Evolutionary conservation across 2,797 vertebrate species (phyloP).

Genomic region (Echeneis naucrates): DNA sequence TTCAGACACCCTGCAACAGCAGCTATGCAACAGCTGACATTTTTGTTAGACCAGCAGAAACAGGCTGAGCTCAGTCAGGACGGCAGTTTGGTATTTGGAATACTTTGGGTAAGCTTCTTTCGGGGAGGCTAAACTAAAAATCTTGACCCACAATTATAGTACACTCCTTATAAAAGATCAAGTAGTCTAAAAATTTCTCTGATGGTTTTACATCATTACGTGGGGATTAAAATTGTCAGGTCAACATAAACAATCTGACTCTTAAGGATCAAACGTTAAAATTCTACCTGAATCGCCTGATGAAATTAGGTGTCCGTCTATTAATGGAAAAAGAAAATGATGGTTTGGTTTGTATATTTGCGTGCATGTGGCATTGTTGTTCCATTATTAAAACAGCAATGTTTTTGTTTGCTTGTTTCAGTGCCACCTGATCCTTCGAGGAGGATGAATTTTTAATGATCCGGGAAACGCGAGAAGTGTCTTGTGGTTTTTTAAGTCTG

Average conservation of each 20-base stretch:
- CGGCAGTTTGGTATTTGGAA: slow-evolving; percentile 34
- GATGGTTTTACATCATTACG: slow-evolving; percentile 1
- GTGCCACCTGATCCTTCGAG: slow-evolving; percentile 72
- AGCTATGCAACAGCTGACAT: slow-evolving; percentile 35
- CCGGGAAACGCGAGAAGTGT: slow-evolving; percentile 72
- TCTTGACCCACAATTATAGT: slow-evolving; percentile 21
- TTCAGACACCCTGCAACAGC: slow-evolving; percentile 28
- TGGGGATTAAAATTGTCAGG: background rate
- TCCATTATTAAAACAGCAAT: slow-evolving; percentile 78
- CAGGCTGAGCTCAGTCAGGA: slow-evolving; percentile 31
- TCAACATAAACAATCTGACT: background rate
- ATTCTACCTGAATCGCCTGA: background rate
- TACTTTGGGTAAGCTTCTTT: slow-evolving; percentile 46
- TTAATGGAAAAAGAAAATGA: slow-evolving; percentile 18
- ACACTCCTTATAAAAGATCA: slow-evolving; percentile 16
- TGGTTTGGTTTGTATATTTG: slow-evolving; percentile 25
- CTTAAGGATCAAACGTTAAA: background rate
- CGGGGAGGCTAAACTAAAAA: slow-evolving; percentile 15
- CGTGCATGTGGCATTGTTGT: slow-evolving; percentile 30
- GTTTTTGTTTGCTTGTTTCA: slow-evolving; percentile 81
- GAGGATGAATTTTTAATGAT: slow-evolving; percentile 81
- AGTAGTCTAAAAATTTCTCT: background rate
- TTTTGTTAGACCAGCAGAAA: slow-evolving; percentile 44
- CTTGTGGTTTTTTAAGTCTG: slow-evolving; percentile 55
- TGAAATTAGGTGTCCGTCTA: background rate